These are phyloP conservation scores for Pseudococcus longispinus DNA, from an alignment of 2,888 invertebrate species.

Conservation along the genomic window DNA sequence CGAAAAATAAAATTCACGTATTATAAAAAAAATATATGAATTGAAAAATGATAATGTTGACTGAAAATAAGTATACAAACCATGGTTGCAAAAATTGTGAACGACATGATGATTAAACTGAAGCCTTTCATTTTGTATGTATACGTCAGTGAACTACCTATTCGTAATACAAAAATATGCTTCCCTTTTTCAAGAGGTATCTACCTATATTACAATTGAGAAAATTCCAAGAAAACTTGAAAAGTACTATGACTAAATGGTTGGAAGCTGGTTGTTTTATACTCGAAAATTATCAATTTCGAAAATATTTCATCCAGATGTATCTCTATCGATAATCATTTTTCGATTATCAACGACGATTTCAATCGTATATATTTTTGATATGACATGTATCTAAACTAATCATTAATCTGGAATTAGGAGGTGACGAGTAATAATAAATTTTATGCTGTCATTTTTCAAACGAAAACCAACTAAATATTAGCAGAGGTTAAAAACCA, in stretches of 20 bases:
- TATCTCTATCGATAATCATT: neutral
- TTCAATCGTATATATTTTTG: neutral
- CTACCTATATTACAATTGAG: neutral
- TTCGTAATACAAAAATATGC: neutral
- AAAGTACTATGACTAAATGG: neutral
- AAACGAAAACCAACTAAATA: neutral
- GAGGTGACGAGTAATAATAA: neutral
- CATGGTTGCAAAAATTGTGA: neutral
- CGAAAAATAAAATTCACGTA: neutral
- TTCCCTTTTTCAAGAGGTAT: neutral
- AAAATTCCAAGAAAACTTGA: neutral
- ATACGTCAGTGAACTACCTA: neutral
- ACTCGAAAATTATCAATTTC: neutral
- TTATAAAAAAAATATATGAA: neutral
- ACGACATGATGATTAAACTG: neutral
- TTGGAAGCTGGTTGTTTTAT: neutral
- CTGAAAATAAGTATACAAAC: neutral
- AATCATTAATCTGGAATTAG: neutral
- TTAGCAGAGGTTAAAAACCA: conserved; percentile 16
- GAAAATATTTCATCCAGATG: neutral
- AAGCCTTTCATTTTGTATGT: neutral
- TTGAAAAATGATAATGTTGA: neutral
- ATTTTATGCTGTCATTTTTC: conserved; percentile 24
- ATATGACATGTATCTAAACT: neutral
- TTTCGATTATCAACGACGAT: neutral